Percentiles rank a stretch among this genome's conserved stretches.
phyloP scores from a whole-genome alignment of 2,113 vertebrate genomes.

The Gallinago jamesoni region DNA sequence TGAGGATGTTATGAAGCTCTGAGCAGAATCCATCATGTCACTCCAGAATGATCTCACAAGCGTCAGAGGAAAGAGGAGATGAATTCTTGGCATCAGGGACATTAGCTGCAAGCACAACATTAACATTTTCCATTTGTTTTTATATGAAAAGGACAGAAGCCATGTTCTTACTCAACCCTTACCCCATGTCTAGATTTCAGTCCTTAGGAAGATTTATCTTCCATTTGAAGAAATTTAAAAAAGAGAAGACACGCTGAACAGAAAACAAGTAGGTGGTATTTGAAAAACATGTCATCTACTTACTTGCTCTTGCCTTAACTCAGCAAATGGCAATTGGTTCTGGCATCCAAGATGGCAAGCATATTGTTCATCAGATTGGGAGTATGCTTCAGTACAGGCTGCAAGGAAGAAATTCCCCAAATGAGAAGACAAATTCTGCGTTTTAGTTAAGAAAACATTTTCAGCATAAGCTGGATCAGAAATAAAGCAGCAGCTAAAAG shows the following conservation, averaged over 20 bases:
- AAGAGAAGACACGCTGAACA: neutral
- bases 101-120: constrained; percentile 80
- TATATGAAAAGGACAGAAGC: neutral
- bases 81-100: constrained; percentile 93
- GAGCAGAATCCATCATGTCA: constrained; percentile 93
- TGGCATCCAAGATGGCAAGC: constrained; percentile 95
- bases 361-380: constrained; percentile 88
- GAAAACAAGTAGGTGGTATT: constrained; percentile 64
- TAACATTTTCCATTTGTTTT: neutral
- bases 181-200: neutral
- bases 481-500: constrained; percentile 33
- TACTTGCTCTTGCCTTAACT: constrained; percentile 91
- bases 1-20: constrained; percentile 91
- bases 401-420: constrained; percentile 52
- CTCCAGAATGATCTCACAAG: constrained; percentile 93
- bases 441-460: constrained; percentile 44
- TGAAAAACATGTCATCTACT: constrained; percentile 61
- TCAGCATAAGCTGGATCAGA: constrained; percentile 16
- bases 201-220: neutral
- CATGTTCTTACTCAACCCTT: neutral
- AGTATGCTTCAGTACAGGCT: constrained; percentile 97
- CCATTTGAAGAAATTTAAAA: neutral
- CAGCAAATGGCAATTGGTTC: constrained; percentile 92
- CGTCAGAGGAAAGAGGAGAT: constrained; percentile 90
- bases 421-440: constrained; percentile 45